Conservation (phyloP, 53 echinoderm and acorn worm species). For the Holothuria scabra region DNA sequence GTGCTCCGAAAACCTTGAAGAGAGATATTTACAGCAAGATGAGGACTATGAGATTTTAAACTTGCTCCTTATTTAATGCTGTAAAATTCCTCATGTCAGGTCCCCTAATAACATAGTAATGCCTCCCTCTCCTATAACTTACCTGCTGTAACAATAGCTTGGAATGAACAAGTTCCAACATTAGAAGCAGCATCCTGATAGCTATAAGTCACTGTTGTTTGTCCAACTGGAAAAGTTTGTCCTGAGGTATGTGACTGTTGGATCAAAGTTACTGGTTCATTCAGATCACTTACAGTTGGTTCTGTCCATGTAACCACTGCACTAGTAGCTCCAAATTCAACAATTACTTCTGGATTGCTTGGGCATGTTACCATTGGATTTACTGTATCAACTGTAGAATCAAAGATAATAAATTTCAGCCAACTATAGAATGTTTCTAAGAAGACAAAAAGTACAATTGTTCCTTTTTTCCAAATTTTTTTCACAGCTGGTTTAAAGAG, state of each 20-base stretch:
- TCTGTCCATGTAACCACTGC: constrained; percentile 55
- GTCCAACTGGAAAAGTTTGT: constrained; percentile 27
- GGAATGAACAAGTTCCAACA: constrained; percentile 58
- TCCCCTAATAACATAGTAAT: too few species aligned
- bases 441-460: too few species aligned
- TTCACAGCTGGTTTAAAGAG: neutral
- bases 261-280: constrained; percentile 33
- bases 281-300: constrained; percentile 64
- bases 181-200: constrained; percentile 45
- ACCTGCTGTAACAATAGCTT: constrained; percentile 63
- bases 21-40: too few species aligned
- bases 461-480: neutral
- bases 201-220: constrained; percentile 47
- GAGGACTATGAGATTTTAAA: too few species aligned
- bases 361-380: constrained; percentile 50
- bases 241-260: constrained; percentile 39
- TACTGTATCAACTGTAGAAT: constrained; percentile 49
- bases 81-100: too few species aligned
- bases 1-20: too few species aligned
- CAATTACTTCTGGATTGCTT: neutral
- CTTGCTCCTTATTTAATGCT: too few species aligned
- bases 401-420: neutral
- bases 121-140: neutral
- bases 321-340: constrained; percentile 47
- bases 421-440: too few species aligned